Base-by-base conservation (phyloP, 2,797 vertebrate genomes). In the Saxicola maurus region DNA sequence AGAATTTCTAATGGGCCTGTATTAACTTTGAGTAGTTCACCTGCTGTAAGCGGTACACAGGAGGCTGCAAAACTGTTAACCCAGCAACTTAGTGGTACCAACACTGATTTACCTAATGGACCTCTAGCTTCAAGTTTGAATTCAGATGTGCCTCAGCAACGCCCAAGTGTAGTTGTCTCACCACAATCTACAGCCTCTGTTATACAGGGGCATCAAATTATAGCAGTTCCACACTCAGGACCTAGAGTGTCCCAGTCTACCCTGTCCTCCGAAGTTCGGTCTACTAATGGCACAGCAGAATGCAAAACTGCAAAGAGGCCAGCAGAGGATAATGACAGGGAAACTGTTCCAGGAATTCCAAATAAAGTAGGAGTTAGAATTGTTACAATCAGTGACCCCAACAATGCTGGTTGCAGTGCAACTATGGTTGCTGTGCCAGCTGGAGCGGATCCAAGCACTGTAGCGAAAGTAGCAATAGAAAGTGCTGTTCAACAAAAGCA, bases 381-480 rank as follows among this genome's bases (percentile, higher is more conserved):
- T 97, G 99, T 99, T 96, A 99, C 99, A 97, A 99, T 99, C 98
- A 99, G 98, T 78, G 99, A 99, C 98, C 99, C 99, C 94, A 99
- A 99, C 97, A 99, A 99, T 57, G 99, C 98, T 91, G 98, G 99
- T 97, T 99, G 98, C 97, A 99, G 98, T 55, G 97, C 99, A 96
- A 99, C 99, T 35, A 99, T 99, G 99, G 99, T 99, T 97, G 99
- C 99, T 4, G 99, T 99, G 95, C 99, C 99, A 72, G 99, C 99
- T 61, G 99, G 98, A 95, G 98, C 99, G 66, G 98, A 99, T 98
- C 98, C 99, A 97, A 99, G 98, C 98, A 99, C 99, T 97, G 99
- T 99, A 98, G 99, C 99, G 95, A 99, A 99, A 99, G 99, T 99
- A 99, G 99, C 99, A 98, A 99, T 99, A 98, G 99, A 99, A 97